Evolutionary conservation across 2,888 invertebrate genomes (phyloP).

Genomic region (Sturmia bella): DNA sequence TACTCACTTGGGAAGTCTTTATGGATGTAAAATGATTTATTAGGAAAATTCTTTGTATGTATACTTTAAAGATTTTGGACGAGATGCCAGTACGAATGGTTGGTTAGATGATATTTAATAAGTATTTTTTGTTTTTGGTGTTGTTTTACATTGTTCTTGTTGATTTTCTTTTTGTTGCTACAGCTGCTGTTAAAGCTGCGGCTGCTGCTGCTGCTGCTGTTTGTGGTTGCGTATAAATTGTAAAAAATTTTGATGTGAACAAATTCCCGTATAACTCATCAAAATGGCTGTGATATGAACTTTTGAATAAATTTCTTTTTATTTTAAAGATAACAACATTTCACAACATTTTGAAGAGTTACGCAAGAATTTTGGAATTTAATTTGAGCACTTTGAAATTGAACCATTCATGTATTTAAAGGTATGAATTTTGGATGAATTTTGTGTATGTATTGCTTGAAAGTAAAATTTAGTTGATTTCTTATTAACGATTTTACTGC

Average conservation of each 20-base stretch:
- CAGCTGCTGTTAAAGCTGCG: conserved; percentile 13
- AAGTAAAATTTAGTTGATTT: conserved; percentile 1
- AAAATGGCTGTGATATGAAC: conserved; percentile 82
- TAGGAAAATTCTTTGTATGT: conserved; percentile 44
- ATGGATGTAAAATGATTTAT: conserved; percentile 22
- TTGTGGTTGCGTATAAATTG: conserved; percentile 16
- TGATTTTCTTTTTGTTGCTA: conserved; percentile 13
- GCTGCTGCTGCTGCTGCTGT: neutral
- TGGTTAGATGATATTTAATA: conserved; percentile 18
- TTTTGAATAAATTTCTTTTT: conserved; percentile 67
- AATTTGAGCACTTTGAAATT: too few species aligned
- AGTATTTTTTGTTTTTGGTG: neutral
- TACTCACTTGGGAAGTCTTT: neutral
- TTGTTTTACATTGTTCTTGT: neutral
- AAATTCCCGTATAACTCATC: conserved; percentile 79
- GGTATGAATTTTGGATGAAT: neutral
- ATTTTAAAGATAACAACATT: conserved; percentile 75
- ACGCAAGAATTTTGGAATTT: conserved; percentile 74
- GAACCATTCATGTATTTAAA: too few species aligned
- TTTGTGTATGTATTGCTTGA: conserved; percentile 49
- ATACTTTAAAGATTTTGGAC: conserved; percentile 26
- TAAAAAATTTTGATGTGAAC: conserved; percentile 38
- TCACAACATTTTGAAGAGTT: conserved; percentile 82
- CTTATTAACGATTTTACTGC: neutral
- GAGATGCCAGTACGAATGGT: neutral